Evolutionary conservation across 2,888 invertebrate species (phyloP).

Genomic region (Nesidiocoris tenuis): DNA sequence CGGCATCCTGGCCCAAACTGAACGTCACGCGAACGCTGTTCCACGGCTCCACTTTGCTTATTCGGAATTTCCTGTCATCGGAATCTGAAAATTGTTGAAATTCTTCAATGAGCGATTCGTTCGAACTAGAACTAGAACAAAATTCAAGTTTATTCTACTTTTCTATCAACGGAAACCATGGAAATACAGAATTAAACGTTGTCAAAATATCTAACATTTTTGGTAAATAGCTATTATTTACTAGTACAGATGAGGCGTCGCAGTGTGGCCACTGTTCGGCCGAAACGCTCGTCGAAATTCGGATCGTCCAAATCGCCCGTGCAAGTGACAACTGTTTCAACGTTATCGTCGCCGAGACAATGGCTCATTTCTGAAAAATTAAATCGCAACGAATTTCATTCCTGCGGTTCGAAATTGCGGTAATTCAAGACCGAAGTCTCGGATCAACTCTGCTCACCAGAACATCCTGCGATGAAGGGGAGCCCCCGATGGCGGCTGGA

Average conservation of each 20-base stretch:
- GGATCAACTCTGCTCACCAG: too few relatives aligned
- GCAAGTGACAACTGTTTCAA: constrained; percentile 69
- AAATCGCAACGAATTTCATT: too few relatives aligned
- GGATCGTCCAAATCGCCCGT: constrained; percentile 88
- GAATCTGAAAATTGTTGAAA: constrained; percentile 20
- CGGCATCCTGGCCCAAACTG: constrained; percentile 95
- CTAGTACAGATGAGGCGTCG: neutral
- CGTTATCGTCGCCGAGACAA: neutral
- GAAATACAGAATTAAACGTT: too few relatives aligned
- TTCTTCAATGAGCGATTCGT: neutral
- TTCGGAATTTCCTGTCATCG: constrained; percentile 55
- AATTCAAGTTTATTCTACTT: too few relatives aligned
- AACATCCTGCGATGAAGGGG: neutral
- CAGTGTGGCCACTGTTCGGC: constrained; percentile 51
- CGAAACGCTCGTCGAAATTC: constrained; percentile 77
- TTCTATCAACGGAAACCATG: too few relatives aligned
- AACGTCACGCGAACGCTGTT: constrained; percentile 96
- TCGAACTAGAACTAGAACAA: neutral
- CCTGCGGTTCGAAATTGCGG: too few relatives aligned
- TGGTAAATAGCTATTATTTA: neutral
- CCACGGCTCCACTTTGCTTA: constrained; percentile 92
- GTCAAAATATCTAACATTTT: too few relatives aligned
- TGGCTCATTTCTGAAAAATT: neutral
- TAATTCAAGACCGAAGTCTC: too few relatives aligned
- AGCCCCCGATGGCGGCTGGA: neutral